Evolutionary conservation across 2,113 vertebrate species (phyloP), one percentile per base, ranked within the genome.

Genomic region (Nanger granti): DNA sequence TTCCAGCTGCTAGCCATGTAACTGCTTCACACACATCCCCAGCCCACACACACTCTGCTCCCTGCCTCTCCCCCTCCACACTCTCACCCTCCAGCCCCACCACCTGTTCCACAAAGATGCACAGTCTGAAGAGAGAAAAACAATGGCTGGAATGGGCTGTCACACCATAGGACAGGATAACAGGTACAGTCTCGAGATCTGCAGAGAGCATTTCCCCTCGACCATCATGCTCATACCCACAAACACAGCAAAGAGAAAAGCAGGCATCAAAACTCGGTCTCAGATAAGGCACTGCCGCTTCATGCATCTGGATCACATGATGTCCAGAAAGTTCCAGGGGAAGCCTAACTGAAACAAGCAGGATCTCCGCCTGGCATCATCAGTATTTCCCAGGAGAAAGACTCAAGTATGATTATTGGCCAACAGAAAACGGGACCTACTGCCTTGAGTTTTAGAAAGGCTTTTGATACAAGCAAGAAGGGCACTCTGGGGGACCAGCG

Each of bases 321-420:
- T 20, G 52, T 93, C 89, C 95, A 76, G 44, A 86, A 92, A 83
- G 47, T 59, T 8, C 80, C 79, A 93, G 87, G 22, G 52, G 5
- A 94, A 73, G 29, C 5, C 44, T 15, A 79, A 37, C 57, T 17
- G 90, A 94, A 47, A 79, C 26, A 90, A 95, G 29, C 37, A 55
- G 20, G 26, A 86, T 2, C 5, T 22, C 41, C 73, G 22, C 54
- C 28, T 5, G 47, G 52, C 49, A 17, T 85, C 59, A 14, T n/a
- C 59, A n/a, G 4, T 11, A 57, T n/a, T 87, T 85, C 66, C 13
- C 57, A 15, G 24, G 55, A 60, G 85, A 76, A 20, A 44, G 55
- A 54, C n/a, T 55, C 17, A n/a, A 66, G 18, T 18, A 7, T 2
- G 12, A 37, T 54, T 59, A 62, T 55, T 34, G 7, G 62, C 14